Base-by-base conservation (phyloP, 1,140 invertebrate species). In the Rhopalosiphum maidis region DNA sequence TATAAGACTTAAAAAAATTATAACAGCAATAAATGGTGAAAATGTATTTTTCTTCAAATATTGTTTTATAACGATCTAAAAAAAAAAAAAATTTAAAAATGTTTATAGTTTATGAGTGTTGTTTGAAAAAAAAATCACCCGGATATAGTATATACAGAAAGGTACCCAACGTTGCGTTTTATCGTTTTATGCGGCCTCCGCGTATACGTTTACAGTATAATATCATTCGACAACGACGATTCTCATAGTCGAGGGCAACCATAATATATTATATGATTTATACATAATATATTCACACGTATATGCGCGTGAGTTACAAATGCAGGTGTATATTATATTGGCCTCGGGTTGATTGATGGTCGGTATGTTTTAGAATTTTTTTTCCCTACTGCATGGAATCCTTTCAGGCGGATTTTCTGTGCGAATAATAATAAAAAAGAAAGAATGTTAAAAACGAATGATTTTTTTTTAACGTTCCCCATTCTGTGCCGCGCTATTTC, bases 371-470 rank as follows among this genome's bases (percentile, higher is more conserved):
- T 90, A 90, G 35, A 90, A 37, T 60, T 54, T 43, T 90, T 68
- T 41, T 43, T 21, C 30, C n/a, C 23, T 23, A 35, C 25, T 7
- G 9, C 6, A 23, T 23, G 30, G 23, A 90, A 60, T n/a, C 89
- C 25, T 89, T 68, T 90, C 37, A 35, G 15, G 54, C n/a, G 25
- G 60, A 77, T n/a, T n/a, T n/a, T 77, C n/a, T 41, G 4, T 43
- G 18, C 4, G 54, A 43, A 43, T 21, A 68, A 90, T 30, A 60
- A 54, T 8, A 86, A 89, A 89, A 54, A 55, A 30, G 41, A 90
- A 89, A 88, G 30, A 88, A 88, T 88, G 54, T 90, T 68, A 90
- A 68, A 90, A 90, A 90, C 30, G 48, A 89, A 89, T 48, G 88
- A 43, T 60, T 90, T 90, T 90, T 90, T 55, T 68, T 60, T n/a